These are phyloP conservation scores for Onychomys leucogaster DNA, from an alignment of 2,797 vertebrate species.

Conservation along the genomic window DNA sequence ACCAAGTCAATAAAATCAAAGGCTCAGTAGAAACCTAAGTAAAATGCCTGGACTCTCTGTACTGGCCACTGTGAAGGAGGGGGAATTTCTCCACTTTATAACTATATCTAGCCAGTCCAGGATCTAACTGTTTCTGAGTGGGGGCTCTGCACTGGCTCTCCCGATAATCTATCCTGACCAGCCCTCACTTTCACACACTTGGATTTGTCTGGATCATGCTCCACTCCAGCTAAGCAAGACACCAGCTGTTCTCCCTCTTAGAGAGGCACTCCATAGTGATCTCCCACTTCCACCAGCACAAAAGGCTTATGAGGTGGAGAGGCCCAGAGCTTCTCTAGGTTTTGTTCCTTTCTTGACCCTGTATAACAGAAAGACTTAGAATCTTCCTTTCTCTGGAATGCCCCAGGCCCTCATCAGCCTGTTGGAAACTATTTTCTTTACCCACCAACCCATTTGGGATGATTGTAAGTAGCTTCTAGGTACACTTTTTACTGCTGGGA, in stretches of 20 bases:
- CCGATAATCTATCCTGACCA: background rate
- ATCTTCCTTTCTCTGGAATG: background rate
- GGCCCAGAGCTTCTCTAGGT: background rate
- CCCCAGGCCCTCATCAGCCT: background rate
- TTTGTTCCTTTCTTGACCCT: background rate
- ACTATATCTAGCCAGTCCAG: background rate
- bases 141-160: too few relatives aligned
- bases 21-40: background rate
- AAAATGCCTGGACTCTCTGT: background rate
- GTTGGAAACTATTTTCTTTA: background rate
- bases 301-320: background rate
- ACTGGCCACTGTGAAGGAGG: background rate
- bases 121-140: background rate
- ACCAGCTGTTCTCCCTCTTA: background rate
- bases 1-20: background rate
- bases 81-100: background rate
- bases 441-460: background rate
- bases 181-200: too few relatives aligned
- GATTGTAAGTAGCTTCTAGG: background rate
- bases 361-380: background rate
- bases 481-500: background rate
- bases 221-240: background rate
- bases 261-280: background rate
- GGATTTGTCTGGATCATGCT: background rate
- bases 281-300: background rate